Base-by-base conservation (phyloP, 2,113 vertebrate genomes). In the Coturnix japonica region DNA sequence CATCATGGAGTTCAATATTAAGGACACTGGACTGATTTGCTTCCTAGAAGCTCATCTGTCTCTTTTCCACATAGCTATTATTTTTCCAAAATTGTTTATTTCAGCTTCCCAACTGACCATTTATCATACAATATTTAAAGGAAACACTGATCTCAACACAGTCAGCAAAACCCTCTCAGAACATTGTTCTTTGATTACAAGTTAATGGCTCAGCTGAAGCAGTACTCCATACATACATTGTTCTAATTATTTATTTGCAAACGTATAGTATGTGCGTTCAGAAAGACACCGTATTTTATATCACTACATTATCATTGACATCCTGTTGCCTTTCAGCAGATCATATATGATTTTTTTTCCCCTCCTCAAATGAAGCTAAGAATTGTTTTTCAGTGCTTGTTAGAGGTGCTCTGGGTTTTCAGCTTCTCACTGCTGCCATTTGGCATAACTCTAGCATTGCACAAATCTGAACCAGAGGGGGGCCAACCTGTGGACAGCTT, bases 191-290 rank as follows among this genome's bases (percentile, higher is more conserved):
- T 59, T 79, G 33, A 82, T 67, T 73, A 91, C 23, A 30, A 73
- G 22, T 56, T 80, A 70, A 72, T 25, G 43, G 51, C 30, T 64
- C 35, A 72, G 65, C 23, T 25, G 81, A 93, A 91, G 60, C 31
- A 74, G 13, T 8, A 78, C 47, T 67, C 44, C 23, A 44, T n/a
- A 30, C 14, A 44, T 25, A 57, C 12, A 17, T 13, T 76, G 23
- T 72, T 94, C 90, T 91, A 86, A 89, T 85, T 75, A 90, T 10
- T 33, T 25, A 41, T 51, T 31, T 44, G 59, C 51, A 90, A 54
- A 33, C 33, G 47, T 33, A 54, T 17, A 47, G 47, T 15, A 28
- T 7, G 80, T 7, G 31, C 22, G 47, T 51, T 56, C 51, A 83
- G 28, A 23, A 37, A 81, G 39, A 70, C 16, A 75, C 12, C 17